Conservation (phyloP, 2,113 vertebrate genomes). For the Pan paniscus region DNA sequence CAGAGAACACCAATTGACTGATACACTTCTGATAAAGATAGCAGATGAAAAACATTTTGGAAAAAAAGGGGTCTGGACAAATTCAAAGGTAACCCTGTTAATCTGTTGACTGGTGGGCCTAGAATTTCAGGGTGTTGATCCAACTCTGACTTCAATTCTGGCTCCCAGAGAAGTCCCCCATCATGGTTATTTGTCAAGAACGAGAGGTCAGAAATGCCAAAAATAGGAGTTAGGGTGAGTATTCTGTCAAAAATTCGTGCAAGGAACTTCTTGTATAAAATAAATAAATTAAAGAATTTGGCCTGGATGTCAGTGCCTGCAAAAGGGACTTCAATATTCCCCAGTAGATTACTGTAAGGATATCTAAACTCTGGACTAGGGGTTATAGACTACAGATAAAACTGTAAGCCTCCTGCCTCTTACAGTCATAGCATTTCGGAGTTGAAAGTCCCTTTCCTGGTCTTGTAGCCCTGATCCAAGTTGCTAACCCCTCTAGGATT, state of each 20-base stretch:
- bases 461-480: neutral
- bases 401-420: neutral
- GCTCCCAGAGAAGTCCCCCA: neutral
- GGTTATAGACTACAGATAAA: neutral
- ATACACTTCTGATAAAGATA: neutral
- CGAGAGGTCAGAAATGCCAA: neutral
- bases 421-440: neutral
- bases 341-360: neutral
- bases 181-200: neutral
- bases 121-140: neutral
- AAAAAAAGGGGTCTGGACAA: neutral
- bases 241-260: neutral
- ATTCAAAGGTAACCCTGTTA: neutral
- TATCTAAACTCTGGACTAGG: neutral
- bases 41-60: neutral
- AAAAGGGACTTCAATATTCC: conserved; percentile 9
- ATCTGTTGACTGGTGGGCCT: neutral
- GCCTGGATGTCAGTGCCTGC: neutral
- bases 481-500: neutral
- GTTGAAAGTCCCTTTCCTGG: neutral
- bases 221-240: neutral
- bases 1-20: neutral
- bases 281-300: conserved; percentile 32
- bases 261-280: conserved; percentile 10
- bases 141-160: conserved; percentile 7